These are phyloP conservation scores for Helicoverpa armigera DNA, from an alignment of 1,140 invertebrate species.

Conservation along the genomic window DNA sequence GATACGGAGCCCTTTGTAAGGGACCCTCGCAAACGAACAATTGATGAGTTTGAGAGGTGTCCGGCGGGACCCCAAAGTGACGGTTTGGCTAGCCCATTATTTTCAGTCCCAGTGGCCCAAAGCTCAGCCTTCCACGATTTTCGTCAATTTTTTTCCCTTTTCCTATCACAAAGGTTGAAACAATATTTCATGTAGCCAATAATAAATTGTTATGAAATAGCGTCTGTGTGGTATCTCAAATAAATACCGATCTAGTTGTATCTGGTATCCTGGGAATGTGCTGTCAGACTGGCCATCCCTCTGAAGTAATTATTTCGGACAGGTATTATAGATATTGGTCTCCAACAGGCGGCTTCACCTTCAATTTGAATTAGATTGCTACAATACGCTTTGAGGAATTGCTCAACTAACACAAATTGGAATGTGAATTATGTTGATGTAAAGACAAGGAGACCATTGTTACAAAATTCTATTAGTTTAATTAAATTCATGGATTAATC, in stretches of 20 bases:
- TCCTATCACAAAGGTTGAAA: background rate
- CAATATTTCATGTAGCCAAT: background rate
- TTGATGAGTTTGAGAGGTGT: conserved; percentile 31
- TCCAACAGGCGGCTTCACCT: background rate
- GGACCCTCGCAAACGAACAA: conserved; percentile 23
- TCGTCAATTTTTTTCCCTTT: conserved; percentile 12
- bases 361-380: conserved; percentile 3
- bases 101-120: conserved; percentile 12
- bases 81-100: conserved; percentile 24
- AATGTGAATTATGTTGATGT: background rate
- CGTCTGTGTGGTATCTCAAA: background rate
- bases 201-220: conserved; percentile 4
- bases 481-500: too few species aligned
- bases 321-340: conserved; percentile 28
- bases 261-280: conserved; percentile 20
- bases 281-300: background rate
- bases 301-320: conserved; percentile 30
- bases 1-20: background rate
- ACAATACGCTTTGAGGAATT: background rate
- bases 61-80: conserved; percentile 22
- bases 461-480: too few species aligned
- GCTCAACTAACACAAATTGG: background rate
- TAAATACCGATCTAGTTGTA: conserved; percentile 3
- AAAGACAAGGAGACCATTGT: background rate
- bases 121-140: background rate